A percentile compares a stretch with the other conserved stretches of the same genome.
phyloP scores from a whole-genome alignment of 2,113 vertebrate genomes.

The Dromiciops gliroides region DNA sequence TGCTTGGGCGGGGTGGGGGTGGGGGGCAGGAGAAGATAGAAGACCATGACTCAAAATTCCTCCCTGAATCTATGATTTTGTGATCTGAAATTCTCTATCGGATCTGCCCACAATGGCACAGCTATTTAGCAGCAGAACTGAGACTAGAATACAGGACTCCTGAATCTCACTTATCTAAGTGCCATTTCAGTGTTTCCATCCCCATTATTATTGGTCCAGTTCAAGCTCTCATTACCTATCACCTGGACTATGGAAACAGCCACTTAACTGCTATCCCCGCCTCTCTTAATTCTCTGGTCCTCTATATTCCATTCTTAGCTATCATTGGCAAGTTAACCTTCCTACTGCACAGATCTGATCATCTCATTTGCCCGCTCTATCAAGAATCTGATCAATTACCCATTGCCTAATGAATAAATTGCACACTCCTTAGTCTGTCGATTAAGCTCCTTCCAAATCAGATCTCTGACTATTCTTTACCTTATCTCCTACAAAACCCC shows the following conservation, averaged over 20 bases:
- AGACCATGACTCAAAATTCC: not conserved
- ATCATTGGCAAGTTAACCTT: not conserved
- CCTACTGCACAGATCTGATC: not conserved
- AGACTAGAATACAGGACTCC: not conserved
- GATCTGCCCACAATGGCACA: not conserved
- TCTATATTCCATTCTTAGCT: not conserved
- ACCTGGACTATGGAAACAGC: not conserved
- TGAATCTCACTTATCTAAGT: not conserved
- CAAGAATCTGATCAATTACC: not conserved
- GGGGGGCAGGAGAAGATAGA: too few relatives aligned
- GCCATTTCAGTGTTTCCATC: not conserved
- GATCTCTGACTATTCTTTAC: not conserved
- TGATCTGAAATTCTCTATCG: not conserved
- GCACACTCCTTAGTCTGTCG: not conserved
- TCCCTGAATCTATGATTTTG: not conserved
- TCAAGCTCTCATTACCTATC: not conserved
- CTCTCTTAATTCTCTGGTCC: not conserved
- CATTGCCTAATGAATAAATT: not conserved
- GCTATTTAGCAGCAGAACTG: not conserved
- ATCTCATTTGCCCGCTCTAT: not conserved
- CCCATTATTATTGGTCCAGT: not conserved
- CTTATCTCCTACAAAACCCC: not conserved
- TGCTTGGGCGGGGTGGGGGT: too few relatives aligned
- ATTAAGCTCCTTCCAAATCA: not conserved
- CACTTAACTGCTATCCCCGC: not conserved